These are phyloP conservation scores for Loriculus beryllinus DNA, from an alignment of 2,797 vertebrate genomes.

Conservation along the genomic window DNA sequence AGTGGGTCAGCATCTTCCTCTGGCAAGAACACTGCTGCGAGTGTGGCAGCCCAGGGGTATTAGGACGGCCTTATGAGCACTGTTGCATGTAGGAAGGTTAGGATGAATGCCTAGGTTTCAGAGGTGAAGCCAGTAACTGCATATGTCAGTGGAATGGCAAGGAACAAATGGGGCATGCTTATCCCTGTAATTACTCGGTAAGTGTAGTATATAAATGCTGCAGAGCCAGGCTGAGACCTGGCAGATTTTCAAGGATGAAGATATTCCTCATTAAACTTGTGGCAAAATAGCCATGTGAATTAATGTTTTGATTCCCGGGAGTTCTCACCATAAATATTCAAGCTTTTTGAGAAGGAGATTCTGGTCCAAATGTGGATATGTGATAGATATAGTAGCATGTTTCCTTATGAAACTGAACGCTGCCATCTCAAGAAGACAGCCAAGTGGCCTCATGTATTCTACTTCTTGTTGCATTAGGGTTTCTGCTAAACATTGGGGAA, in stretches of 20 bases:
- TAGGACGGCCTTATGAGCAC: background rate
- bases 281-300: conserved; percentile 47
- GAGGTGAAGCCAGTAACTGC: background rate
- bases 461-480: background rate
- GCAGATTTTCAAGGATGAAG: conserved; percentile 43
- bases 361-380: conserved; percentile 37
- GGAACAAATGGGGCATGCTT: background rate
- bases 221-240: background rate
- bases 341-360: background rate
- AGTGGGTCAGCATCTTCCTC: background rate
- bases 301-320: background rate
- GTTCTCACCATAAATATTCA: conserved; percentile 34
- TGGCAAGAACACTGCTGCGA: background rate
- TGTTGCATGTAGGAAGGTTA: background rate
- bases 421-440: background rate
- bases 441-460: background rate
- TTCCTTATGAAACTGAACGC: background rate
- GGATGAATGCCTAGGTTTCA: background rate
- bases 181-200: background rate
- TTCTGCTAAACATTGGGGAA: background rate
- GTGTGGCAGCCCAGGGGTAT: background rate
- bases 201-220: background rate
- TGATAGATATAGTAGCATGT: conserved; percentile 12
- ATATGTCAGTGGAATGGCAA: background rate
- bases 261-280: conserved; percentile 35